Evolutionary conservation across 92 coral and sea anemone species (phyloP).

Genomic region (Actinostola sp.): DNA sequence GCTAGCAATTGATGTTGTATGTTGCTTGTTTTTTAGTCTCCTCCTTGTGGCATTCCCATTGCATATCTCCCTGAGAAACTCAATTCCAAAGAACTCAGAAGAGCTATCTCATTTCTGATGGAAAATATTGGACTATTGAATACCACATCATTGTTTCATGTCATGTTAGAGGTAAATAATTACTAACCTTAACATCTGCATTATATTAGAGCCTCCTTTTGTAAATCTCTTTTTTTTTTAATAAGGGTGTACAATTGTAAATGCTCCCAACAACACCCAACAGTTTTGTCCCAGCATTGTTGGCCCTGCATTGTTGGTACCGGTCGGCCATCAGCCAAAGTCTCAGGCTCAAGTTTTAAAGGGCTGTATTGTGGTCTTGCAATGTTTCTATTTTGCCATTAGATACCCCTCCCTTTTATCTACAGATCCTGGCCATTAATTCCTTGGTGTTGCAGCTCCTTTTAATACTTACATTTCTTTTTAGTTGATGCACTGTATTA

Average conservation of each 20-base stretch:
- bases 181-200: neutral
- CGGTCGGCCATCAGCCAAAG: too few relatives aligned
- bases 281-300: too few relatives aligned
- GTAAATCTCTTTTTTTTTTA: too few relatives aligned
- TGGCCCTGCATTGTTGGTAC: too few relatives aligned
- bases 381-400: too few relatives aligned
- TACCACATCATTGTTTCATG: slow-evolving; percentile 75
- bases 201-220: too few relatives aligned
- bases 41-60: slow-evolving; percentile 55
- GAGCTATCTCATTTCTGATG: slow-evolving; percentile 86
- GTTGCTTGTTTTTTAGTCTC: slow-evolving; percentile 16
- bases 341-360: too few relatives aligned
- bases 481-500: slow-evolving; percentile 95
- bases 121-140: slow-evolving; percentile 84
- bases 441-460: neutral
- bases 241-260: too few relatives aligned
- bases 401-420: too few relatives aligned
- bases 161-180: slow-evolving; percentile 69
- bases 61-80: slow-evolving; percentile 66
- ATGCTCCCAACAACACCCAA: too few relatives aligned
- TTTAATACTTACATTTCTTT: slow-evolving; percentile 1
- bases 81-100: slow-evolving; percentile 83
- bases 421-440: too few relatives aligned
- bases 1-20: neutral
- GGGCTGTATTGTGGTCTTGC: too few relatives aligned